Conservation (phyloP, 2,797 vertebrate species). For the Anniella stebbinsi region DNA sequence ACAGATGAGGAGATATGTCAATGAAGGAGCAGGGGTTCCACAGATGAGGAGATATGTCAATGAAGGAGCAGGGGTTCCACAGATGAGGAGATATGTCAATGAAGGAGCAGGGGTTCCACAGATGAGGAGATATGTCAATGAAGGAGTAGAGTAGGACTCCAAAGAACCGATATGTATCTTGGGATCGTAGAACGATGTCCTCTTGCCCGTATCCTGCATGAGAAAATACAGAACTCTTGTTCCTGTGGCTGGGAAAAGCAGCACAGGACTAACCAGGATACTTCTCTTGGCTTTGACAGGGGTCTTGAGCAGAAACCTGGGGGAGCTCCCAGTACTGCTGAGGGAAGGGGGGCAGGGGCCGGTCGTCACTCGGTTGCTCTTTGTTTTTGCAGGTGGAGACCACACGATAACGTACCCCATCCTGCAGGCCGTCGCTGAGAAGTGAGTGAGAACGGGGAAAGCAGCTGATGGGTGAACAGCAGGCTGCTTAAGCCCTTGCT, state of each 20-base stretch:
- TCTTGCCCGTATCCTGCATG: no score
- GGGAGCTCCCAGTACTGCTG: not conserved
- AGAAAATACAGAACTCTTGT: no score
- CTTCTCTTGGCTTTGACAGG: not conserved
- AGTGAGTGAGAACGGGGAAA: slow-evolving; percentile 79
- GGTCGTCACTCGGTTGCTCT: no score
- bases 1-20: no score
- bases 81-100: no score
- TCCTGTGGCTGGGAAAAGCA: not conserved
- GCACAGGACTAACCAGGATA: not conserved
- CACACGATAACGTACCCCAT: slow-evolving; percentile 95
- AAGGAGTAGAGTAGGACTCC: no score
- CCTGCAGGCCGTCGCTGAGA: slow-evolving; percentile 89
- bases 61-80: no score
- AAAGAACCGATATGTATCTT: not conserved
- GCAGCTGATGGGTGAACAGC: no score
- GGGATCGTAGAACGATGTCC: not conserved
- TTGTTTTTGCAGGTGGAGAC: slow-evolving; percentile 87
- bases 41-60: no score
- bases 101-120: not conserved
- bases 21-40: no score
- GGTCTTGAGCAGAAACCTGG: no score
- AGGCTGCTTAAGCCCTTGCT: not conserved
- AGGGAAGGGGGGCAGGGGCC: not conserved
- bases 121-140: no score